Base-by-base conservation (phyloP, 2,113 vertebrate genomes). In the Cebus imitator region DNA sequence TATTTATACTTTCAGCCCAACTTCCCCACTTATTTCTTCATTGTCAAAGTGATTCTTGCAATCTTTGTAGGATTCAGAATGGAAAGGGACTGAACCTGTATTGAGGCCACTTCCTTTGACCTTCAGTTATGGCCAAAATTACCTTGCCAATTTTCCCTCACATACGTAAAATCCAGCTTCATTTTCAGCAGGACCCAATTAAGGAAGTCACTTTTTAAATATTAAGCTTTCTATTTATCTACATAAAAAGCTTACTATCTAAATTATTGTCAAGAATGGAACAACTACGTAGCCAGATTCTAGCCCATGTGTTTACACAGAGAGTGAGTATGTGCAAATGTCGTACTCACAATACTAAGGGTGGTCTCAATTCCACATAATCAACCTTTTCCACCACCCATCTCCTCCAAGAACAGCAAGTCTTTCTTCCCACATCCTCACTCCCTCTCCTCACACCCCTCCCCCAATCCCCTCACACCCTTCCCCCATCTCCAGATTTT, bases 11-110 rank as follows among this genome's bases (percentile, higher is more conserved):
- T 73, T 61, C 35, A 81, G 17, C 17, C 55, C 75, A 73, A 83
- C 1, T 32, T 82, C 57, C 58, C 64, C 55, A 58, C 43, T 70
- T 78, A n/a, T 72, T 82, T 89, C 79, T 95, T 93, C 81, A 61
- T 10, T 48, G 64, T 90, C 68, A 89, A 94, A 76, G 58, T 55
- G 90, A 87, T 21, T 93, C 21, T 58, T 58, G 8, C 17, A 61
- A 80, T 72, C 45, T 73, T 50, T 40, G 20, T 27, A 91, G 68
- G 52, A 78, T 37, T 80, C 40, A 43, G 75, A 64, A 87, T 10
- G 45, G n/a, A 92, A 83, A 90, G 55, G 66, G 50, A 37, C 23
- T n/a, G 72, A 58, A 50, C 70, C 64, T n/a, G 5, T 9, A 82
- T 72, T 10, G 16, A 10, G 79, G 73, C 23, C 37, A 84, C 73